A percentile compares a stretch with the other conserved stretches of the same genome.
phyloP scores from a whole-genome alignment of 2,113 vertebrate species.

The Gymnorhina tibicen region DNA sequence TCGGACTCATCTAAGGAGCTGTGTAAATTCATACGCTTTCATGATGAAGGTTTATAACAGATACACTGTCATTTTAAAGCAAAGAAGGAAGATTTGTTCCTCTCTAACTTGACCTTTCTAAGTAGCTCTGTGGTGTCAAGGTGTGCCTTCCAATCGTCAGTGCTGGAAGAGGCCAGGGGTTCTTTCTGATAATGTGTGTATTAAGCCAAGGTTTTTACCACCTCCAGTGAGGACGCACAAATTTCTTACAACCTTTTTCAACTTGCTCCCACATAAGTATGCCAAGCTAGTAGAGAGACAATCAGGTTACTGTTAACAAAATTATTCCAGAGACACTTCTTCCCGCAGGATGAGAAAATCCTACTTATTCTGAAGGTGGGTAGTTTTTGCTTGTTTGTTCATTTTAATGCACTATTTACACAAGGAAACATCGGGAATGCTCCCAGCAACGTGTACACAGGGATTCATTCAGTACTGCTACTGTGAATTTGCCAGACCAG shows the following conservation, averaged over 20 bases:
- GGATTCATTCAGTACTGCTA: not conserved
- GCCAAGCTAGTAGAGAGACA: not conserved
- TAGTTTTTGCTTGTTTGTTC: not conserved
- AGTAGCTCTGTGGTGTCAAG: not conserved
- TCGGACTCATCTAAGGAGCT: not conserved
- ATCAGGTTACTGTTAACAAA: not conserved
- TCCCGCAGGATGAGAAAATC: not conserved
- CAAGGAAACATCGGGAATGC: not conserved
- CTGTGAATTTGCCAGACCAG: not conserved
- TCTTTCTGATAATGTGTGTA: not conserved
- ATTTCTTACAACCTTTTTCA: not conserved
- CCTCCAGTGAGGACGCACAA: not conserved
- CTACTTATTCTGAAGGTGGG: not conserved
- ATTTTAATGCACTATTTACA: not conserved
- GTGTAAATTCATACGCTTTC: not conserved
- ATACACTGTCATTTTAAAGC: not conserved
- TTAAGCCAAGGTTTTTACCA: not conserved
- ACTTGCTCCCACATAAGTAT: not conserved
- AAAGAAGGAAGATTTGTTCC: not conserved
- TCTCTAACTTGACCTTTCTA: not conserved
- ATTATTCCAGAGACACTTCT: not conserved
- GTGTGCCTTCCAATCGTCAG: not conserved
- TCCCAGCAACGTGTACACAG: not conserved
- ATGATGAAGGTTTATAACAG: not conserved
- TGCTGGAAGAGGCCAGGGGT: not conserved